A percentile compares a stretch with the other conserved stretches of the same genome.
These are phyloP conservation scores for Phoeniculus purpureus DNA, from an alignment of 2,797 vertebrate genomes.

Conservation along the genomic window DNA sequence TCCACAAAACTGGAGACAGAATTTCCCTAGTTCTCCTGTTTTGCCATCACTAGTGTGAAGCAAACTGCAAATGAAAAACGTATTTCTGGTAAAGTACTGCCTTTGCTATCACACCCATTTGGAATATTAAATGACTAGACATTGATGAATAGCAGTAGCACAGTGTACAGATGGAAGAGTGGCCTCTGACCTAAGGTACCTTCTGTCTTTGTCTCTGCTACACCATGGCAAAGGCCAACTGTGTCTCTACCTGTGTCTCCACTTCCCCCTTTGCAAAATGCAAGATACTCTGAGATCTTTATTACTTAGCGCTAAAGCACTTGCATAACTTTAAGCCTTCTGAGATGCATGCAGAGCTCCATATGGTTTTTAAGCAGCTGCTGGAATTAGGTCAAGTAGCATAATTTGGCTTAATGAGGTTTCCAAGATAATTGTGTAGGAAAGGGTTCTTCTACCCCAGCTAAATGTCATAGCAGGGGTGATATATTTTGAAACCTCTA, in stretches of 20 bases:
- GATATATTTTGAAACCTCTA: not conserved
- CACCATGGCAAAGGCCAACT: not conserved
- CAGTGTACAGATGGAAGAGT: not conserved
- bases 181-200: accelerated
- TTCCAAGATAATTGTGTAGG: not conserved
- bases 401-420: not conserved
- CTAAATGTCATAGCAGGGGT: not conserved
- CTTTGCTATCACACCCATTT: not conserved
- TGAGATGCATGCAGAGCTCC: not conserved
- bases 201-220: not conserved
- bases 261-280: not conserved
- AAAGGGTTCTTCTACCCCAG: not conserved
- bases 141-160: not conserved
- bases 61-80: not conserved
- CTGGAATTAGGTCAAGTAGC: not conserved
- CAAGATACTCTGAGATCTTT: not conserved
- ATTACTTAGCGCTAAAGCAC: not conserved
- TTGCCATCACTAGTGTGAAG: not conserved
- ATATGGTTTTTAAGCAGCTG: not conserved
- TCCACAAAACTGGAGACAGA: not conserved
- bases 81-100: not conserved
- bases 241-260: not conserved
- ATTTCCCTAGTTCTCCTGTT: not conserved
- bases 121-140: not conserved
- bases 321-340: not conserved